These are phyloP conservation scores for Hirundo rustica DNA, from an alignment of 2,797 vertebrate species.

Conservation along the genomic window DNA sequence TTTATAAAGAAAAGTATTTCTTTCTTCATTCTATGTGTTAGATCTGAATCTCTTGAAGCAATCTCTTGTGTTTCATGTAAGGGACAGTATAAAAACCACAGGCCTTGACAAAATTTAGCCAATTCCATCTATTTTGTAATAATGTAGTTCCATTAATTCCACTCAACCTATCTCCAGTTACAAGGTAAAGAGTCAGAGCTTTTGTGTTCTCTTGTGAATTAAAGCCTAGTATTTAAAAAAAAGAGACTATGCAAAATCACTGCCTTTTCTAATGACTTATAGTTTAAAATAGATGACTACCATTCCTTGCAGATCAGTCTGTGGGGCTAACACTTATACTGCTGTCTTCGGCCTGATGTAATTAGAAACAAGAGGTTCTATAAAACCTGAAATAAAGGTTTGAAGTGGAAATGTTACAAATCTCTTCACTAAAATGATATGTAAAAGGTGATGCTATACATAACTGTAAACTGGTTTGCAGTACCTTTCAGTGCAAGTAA, in stretches of 20 bases:
- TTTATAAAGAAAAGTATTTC: neutral
- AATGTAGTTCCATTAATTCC: neutral
- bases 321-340: neutral
- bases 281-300: neutral
- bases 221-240: neutral
- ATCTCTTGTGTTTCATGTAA: neutral
- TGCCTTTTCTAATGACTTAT: neutral
- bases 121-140: neutral
- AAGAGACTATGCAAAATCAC: neutral
- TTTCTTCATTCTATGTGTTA: neutral
- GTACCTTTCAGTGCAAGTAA: neutral
- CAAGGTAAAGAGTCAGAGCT: neutral
- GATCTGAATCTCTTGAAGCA: neutral
- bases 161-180: neutral
- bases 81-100: neutral
- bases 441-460: neutral
- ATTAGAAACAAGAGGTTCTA: slow-evolving; percentile 22
- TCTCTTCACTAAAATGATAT: neutral
- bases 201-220: neutral
- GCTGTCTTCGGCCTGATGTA: neutral
- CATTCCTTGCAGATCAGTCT: neutral
- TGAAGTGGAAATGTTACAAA: neutral
- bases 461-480: neutral
- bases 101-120: neutral
- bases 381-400: slow-evolving; percentile 17